A percentile compares a stretch with the other conserved stretches of the same genome.
These are phyloP conservation scores for Dryococelus australis DNA, from an alignment of 2,888 invertebrate genomes.

Conservation along the genomic window DNA sequence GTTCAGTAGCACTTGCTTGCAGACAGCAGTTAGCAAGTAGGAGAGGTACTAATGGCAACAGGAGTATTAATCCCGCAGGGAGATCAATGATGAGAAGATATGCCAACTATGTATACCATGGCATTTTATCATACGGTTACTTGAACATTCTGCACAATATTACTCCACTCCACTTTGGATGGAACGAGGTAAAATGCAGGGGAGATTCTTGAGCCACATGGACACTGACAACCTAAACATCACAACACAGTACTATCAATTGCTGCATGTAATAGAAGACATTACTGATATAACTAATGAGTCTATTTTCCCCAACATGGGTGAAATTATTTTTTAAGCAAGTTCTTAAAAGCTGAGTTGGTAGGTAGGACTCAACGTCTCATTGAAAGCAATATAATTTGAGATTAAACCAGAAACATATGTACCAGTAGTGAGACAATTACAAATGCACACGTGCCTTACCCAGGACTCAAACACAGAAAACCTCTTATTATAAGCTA, in stretches of 20 bases:
- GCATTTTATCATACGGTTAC: constrained; percentile 66
- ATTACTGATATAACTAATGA: no score
- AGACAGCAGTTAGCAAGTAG: background rate
- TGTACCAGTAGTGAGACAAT: no score
- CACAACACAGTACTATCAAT: background rate
- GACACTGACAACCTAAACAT: constrained; percentile 79
- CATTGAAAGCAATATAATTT: no score
- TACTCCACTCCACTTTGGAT: constrained; percentile 89
- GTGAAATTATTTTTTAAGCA: no score
- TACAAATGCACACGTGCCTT: no score
- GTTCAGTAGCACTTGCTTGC: background rate
- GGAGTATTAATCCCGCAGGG: background rate
- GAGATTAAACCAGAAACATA: no score
- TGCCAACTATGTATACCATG: background rate
- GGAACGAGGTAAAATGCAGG: constrained; percentile 92
- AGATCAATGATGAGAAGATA: background rate
- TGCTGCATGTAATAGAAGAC: no score
- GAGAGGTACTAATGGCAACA: background rate
- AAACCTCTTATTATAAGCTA: no score
- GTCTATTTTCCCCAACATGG: no score
- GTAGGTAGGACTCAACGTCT: no score
- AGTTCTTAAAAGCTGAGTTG: no score
- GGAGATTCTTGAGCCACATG: constrained; percentile 88
- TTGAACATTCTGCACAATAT: constrained; percentile 87
- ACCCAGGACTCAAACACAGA: no score